Evolutionary conservation across 1,140 invertebrate genomes (phyloP).

Genomic region (Belonocnema kinseyi): DNA sequence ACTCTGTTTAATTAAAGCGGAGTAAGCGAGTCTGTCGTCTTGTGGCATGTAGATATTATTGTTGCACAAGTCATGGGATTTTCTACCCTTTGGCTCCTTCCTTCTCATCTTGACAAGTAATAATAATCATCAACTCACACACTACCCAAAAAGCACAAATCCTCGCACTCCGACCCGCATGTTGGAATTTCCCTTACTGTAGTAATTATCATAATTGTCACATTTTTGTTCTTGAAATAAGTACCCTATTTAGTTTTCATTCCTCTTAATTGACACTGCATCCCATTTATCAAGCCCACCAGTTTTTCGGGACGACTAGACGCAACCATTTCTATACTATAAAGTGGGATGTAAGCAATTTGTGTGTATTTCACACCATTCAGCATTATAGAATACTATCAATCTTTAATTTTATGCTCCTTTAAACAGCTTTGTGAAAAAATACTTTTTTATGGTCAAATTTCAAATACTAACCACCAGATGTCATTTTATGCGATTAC

Average conservation of each 20-base stretch:
- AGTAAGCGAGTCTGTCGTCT: slow-evolving; percentile 15
- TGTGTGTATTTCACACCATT: no score
- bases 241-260: background rate
- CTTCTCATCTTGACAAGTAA: slow-evolving; percentile 9
- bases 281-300: no score
- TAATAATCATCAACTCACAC: slow-evolving; percentile 20
- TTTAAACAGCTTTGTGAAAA: no score
- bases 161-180: background rate
- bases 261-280: background rate
- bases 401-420: no score
- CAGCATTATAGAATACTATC: no score
- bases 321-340: no score
- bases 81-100: slow-evolving; percentile 3
- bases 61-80: slow-evolving; percentile 16
- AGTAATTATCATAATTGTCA: slow-evolving; percentile 26
- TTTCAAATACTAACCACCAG: no score
- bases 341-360: no score
- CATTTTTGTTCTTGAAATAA: slow-evolving; percentile 18
- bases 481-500: no score
- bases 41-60: slow-evolving; percentile 17
- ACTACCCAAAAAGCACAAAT: background rate
- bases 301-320: no score
- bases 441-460: no score
- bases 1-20: slow-evolving; percentile 42
- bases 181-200: slow-evolving; percentile 4